These are phyloP conservation scores for Meandrina meandrites DNA, from an alignment of 92 coral and sea anemone genomes.

Conservation along the genomic window DNA sequence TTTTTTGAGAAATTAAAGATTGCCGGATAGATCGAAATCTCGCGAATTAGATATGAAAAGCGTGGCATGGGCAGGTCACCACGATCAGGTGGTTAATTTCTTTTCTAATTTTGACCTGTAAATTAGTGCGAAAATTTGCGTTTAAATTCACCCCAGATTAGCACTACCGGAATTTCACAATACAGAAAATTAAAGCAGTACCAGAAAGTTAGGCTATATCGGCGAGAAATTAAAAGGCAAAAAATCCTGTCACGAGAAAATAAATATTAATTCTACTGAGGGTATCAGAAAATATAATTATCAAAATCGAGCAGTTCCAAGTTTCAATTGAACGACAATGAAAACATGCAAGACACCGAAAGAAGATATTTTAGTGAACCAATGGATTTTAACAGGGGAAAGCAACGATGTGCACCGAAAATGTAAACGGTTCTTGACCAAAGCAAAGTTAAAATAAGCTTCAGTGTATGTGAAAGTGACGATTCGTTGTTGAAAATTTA, in stretches of 20 bases:
- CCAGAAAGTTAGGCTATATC: background rate
- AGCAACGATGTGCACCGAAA: background rate
- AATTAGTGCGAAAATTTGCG: constrained; percentile 9
- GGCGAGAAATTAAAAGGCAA: background rate
- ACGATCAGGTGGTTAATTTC: constrained; percentile 10
- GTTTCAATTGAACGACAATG: background rate
- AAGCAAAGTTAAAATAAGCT: background rate
- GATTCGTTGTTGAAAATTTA: background rate
- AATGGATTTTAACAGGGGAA: background rate
- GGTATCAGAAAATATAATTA: background rate
- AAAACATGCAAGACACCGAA: no score
- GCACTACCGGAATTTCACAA: background rate
- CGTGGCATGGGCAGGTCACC: background rate
- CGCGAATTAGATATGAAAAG: background rate
- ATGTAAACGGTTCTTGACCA: background rate
- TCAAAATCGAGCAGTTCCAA: background rate
- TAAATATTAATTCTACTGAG: background rate
- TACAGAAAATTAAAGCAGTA: background rate
- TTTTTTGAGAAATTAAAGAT: background rate
- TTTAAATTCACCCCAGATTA: background rate
- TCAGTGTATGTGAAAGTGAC: background rate
- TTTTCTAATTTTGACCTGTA: constrained; percentile 15
- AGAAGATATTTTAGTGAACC: background rate
- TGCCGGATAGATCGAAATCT: background rate
- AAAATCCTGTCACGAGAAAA: background rate